Evolutionary conservation across 1,140 invertebrate species (phyloP).

Genomic region (Drosophila novamexicana): DNA sequence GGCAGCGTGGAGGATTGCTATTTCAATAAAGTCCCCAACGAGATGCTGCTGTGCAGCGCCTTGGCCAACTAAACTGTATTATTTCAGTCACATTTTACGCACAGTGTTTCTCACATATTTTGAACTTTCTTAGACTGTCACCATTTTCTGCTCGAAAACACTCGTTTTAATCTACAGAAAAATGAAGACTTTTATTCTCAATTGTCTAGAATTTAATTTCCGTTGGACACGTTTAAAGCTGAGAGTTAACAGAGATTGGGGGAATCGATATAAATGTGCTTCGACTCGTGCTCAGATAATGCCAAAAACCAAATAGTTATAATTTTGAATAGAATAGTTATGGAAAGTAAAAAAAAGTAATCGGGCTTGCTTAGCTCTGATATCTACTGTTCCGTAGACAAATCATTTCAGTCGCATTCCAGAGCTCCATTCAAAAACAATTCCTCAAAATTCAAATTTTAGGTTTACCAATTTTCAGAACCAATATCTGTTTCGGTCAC

Average conservation of each 20-base stretch:
- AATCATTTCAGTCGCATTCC: background rate
- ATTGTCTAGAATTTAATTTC: no score
- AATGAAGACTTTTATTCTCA: background rate
- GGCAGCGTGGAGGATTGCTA: conserved; percentile 14
- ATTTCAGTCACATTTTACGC: background rate
- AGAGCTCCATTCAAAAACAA: background rate
- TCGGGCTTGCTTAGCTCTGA: background rate
- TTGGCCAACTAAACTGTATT: conserved; percentile 18
- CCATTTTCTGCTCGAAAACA: background rate
- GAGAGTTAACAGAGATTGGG: no score
- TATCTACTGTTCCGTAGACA: background rate
- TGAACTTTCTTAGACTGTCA: background rate
- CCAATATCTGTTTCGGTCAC: background rate
- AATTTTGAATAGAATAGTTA: no score
- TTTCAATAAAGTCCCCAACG: conserved; percentile 25
- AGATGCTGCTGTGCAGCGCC: conserved; percentile 12
- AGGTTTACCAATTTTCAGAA: background rate
- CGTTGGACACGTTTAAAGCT: no score
- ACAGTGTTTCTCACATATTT: background rate
- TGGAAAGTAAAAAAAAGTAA: background rate
- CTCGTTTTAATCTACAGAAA: background rate
- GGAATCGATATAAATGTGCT: no score
- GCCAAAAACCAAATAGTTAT: no score
- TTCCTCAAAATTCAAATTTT: background rate
- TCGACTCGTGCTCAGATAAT: no score